Evolutionary conservation across 2,888 invertebrate species (phyloP).

Genomic region (Agonum fuliginosum): DNA sequence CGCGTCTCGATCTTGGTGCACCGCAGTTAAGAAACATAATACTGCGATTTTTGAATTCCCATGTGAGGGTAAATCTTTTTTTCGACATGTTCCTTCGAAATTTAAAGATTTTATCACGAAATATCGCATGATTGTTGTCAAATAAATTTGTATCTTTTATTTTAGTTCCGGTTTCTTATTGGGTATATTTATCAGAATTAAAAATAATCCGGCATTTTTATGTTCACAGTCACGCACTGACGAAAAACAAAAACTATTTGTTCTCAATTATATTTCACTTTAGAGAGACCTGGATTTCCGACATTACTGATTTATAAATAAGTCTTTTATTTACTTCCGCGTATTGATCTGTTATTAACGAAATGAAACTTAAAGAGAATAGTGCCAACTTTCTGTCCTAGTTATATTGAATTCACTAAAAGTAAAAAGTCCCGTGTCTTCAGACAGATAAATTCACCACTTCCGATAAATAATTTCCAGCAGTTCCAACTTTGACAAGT

Average conservation of each 20-base stretch:
- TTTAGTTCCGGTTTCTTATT: slow-evolving; percentile 46
- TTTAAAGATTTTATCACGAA: slow-evolving; percentile 45
- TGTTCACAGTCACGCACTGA: slow-evolving; percentile 27
- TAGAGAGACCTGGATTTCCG: background rate
- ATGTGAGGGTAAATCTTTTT: slow-evolving; percentile 20
- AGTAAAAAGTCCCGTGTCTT: background rate
- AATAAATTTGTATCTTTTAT: slow-evolving; percentile 52
- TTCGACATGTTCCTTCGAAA: background rate
- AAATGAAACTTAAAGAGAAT: slow-evolving; percentile 10
- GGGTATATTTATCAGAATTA: slow-evolving; percentile 52
- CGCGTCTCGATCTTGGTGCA: slow-evolving; percentile 35
- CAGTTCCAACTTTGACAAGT: slow-evolving; percentile 6
- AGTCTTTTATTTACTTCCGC: background rate
- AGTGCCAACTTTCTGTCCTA: background rate
- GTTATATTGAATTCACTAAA: slow-evolving; percentile 2
- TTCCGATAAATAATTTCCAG: slow-evolving; percentile 23
- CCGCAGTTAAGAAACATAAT: slow-evolving; percentile 46
- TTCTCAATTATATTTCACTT: slow-evolving; percentile 9
- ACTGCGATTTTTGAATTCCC: slow-evolving; percentile 41
- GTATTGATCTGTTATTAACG: slow-evolving; percentile 11
- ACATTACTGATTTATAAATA: background rate
- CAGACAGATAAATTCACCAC: slow-evolving; percentile 20
- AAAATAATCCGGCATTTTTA: slow-evolving; percentile 51
- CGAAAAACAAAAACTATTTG: slow-evolving; percentile 4
- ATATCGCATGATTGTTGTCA: slow-evolving; percentile 46